Percentiles rank a stretch among this genome's conserved stretches.
These are phyloP conservation scores for Naja naja DNA, from an alignment of 2,113 vertebrate species.

Conservation along the genomic window DNA sequence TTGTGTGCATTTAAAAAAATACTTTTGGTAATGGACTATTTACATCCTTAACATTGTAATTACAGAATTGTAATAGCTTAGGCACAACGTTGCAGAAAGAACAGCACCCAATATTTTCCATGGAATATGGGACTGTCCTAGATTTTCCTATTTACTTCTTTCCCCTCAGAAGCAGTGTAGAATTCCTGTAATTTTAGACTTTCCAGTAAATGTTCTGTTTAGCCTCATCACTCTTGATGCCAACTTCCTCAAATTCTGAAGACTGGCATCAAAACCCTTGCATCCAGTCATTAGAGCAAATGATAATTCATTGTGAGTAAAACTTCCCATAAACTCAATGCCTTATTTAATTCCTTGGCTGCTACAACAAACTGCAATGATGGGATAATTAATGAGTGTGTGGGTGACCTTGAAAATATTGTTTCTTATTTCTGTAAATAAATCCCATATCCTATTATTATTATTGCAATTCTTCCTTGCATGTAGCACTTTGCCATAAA, in stretches of 20 bases:
- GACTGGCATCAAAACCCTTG: slow-evolving; percentile 46
- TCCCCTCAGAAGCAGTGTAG: slow-evolving; percentile 6
- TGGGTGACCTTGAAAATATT: slow-evolving; percentile 81
- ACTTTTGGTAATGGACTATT: neutral
- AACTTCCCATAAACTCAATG: slow-evolving; percentile 44
- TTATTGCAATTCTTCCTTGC: slow-evolving; percentile 61
- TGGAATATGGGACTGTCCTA: neutral
- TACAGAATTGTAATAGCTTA: neutral
- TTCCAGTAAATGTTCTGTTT: slow-evolving; percentile 49
- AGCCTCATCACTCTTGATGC: slow-evolving; percentile 31
- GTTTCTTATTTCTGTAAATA: slow-evolving; percentile 78
- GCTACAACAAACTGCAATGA: slow-evolving; percentile 69
- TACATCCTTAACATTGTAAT: neutral
- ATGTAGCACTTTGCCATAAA: slow-evolving; percentile 80
- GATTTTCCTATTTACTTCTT: neutral
- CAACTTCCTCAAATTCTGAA: slow-evolving; percentile 60
- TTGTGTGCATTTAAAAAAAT: neutral
- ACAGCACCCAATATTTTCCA: neutral
- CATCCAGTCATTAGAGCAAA: slow-evolving; percentile 44
- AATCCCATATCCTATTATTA: slow-evolving; percentile 73
- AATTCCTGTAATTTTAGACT: slow-evolving; percentile 40
- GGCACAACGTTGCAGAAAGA: neutral
- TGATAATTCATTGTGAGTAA: slow-evolving; percentile 47
- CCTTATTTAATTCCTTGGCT: slow-evolving; percentile 65
- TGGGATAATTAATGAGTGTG: slow-evolving; percentile 77